Evolutionary conservation across 2,113 vertebrate genomes (phyloP).

Genomic region (Brachypodius melanocephalos): DNA sequence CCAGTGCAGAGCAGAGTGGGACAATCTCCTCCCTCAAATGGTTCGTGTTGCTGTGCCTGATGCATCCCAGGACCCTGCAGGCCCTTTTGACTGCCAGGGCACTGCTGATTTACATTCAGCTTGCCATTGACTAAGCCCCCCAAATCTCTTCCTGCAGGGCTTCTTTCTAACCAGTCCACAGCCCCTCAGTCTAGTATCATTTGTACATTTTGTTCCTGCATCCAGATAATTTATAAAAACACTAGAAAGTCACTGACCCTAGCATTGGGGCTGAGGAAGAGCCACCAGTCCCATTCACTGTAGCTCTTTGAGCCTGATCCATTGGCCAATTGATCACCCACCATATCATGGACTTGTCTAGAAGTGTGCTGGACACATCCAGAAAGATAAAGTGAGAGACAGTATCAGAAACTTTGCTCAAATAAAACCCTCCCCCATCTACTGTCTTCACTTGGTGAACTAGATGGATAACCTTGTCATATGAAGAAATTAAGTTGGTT

Average conservation of each 20-base stretch:
- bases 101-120: neutral
- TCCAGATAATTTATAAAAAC: neutral
- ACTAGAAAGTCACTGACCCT: neutral
- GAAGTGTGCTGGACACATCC: neutral
- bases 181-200: neutral
- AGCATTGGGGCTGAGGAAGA: neutral
- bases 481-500: neutral
- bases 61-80: neutral
- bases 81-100: neutral
- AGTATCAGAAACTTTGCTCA: neutral
- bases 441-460: neutral
- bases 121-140: neutral
- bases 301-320: too few relatives aligned
- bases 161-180: neutral
- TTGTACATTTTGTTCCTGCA: neutral
- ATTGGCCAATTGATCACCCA: neutral
- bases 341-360: neutral
- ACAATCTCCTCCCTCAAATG: neutral
- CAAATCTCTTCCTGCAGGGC: neutral
- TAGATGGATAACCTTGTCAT: neutral
- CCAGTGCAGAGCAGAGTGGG: neutral
- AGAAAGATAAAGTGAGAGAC: neutral
- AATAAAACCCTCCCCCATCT: rapidly evolving
- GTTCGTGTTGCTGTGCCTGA: neutral
- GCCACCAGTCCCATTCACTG: neutral